These are phyloP conservation scores for Cacatua alba DNA, from an alignment of 2,113 vertebrate genomes.

Conservation along the genomic window DNA sequence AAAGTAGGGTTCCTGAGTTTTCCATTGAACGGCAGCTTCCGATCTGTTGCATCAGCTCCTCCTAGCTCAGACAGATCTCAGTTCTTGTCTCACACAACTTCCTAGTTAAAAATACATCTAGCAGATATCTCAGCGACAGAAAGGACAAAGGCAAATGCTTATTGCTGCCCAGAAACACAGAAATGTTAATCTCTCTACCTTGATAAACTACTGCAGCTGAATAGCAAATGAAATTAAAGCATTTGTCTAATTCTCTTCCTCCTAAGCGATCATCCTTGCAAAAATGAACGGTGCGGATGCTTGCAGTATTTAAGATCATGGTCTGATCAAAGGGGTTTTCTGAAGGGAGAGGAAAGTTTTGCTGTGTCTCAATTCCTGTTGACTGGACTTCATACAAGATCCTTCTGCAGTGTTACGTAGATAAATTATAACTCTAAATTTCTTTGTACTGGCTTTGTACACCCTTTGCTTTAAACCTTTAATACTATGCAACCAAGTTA, in stretches of 20 bases:
- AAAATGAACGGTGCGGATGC: background rate
- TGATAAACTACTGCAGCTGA: background rate
- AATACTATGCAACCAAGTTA: background rate
- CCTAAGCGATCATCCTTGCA: background rate
- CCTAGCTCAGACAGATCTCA: background rate
- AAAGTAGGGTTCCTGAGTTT: background rate
- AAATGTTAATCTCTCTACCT: background rate
- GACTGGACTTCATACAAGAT: background rate
- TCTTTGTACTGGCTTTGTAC: background rate
- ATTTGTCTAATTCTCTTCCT: background rate
- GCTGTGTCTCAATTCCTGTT: background rate
- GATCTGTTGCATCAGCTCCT: background rate
- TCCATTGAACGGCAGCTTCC: background rate
- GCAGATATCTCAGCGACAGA: background rate
- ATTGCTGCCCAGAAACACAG: background rate
- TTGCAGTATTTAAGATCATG: background rate
- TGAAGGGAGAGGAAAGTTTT: background rate
- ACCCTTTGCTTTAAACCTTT: background rate
- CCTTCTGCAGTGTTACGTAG: background rate
- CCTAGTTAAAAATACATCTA: background rate
- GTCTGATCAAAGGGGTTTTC: background rate
- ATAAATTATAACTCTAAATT: background rate
- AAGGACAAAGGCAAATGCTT: background rate
- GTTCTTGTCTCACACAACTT: background rate
- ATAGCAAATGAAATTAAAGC: background rate